Evolutionary conservation across 2,888 invertebrate species (phyloP).

Genomic region (Coremacera marginata): DNA sequence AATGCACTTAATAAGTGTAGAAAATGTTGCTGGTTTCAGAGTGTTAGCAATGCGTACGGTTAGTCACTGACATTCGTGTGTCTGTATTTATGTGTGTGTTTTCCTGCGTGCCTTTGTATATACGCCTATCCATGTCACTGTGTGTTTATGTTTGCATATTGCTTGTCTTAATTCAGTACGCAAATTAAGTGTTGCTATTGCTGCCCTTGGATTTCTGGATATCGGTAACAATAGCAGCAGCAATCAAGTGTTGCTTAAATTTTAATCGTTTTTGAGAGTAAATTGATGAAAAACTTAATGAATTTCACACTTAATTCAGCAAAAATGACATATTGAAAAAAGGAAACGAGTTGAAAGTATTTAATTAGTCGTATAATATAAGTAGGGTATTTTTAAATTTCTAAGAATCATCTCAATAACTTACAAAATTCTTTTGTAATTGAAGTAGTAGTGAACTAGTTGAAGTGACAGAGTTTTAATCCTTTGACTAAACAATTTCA

Average conservation of each 20-base stretch:
- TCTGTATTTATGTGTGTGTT: constrained; percentile 14
- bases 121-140: background rate
- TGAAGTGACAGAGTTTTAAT: no score
- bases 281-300: background rate
- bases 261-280: background rate
- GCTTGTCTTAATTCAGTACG: constrained; percentile 19
- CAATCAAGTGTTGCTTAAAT: constrained; percentile 11
- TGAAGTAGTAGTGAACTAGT: no score
- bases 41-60: background rate
- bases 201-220: background rate
- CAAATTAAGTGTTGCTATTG: constrained; percentile 23
- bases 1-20: constrained; percentile 7
- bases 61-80: background rate
- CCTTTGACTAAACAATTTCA: no score
- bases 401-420: no score
- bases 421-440: no score
- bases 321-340: no score
- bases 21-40: constrained; percentile 1
- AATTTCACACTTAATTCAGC: no score
- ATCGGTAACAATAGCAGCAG: background rate
- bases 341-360: no score
- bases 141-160: background rate
- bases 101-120: background rate
- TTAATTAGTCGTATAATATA: no score
- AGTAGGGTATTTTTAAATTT: no score